Evolutionary conservation across 1,140 invertebrate genomes (phyloP).

Genomic region (Reticulitermes speratus): DNA sequence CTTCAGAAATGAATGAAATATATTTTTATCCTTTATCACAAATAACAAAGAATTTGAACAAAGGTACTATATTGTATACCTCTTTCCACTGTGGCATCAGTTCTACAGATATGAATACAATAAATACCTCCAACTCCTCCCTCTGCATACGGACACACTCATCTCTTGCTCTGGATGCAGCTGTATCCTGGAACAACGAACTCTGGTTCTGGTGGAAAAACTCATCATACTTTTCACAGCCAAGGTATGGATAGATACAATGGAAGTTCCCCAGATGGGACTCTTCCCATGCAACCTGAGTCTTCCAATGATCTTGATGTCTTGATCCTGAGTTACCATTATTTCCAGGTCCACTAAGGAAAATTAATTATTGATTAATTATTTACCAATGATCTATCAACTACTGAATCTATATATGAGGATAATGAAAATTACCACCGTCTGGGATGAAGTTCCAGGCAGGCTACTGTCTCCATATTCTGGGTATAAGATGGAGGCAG

Average conservation of each 20-base stretch:
- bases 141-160: conserved; percentile 61
- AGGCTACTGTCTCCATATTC: too few species aligned
- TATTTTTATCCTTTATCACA: neutral
- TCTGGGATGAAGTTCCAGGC: too few species aligned
- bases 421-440: too few species aligned
- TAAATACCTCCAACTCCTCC: conserved; percentile 42
- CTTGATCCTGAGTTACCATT: neutral
- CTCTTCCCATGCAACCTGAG: conserved; percentile 73
- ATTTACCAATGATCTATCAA: too few species aligned
- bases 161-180: conserved; percentile 68
- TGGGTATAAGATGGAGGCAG: too few species aligned
- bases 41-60: neutral
- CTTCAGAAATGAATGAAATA: too few species aligned
- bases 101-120: neutral
- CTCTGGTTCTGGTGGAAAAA: conserved; percentile 72
- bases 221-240: conserved; percentile 60
- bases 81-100: neutral
- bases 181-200: conserved; percentile 76
- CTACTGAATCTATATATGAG: too few species aligned
- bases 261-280: conserved; percentile 74
- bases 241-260: conserved; percentile 53
- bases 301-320: conserved; percentile 46
- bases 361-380: neutral
- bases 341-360: neutral
- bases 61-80: neutral